phyloP scores from a whole-genome alignment of 1,140 invertebrate genomes.

The Bombus breviceps region DNA sequence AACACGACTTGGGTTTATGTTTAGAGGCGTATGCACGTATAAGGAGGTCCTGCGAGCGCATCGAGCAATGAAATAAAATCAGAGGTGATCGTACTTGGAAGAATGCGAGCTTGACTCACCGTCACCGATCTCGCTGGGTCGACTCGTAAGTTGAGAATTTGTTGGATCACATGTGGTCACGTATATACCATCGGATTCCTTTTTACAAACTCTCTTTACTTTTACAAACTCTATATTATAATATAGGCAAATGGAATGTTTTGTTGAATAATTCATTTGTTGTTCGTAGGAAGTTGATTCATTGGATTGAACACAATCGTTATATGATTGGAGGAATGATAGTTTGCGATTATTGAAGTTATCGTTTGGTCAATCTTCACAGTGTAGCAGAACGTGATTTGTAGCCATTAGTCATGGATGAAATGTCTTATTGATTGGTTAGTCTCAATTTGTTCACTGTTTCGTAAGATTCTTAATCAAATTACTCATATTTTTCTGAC shows the following conservation, averaged over 20 bases:
- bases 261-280: neutral
- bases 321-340: neutral
- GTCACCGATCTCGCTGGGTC: conserved; percentile 3
- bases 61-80: conserved; percentile 44
- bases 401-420: too few relatives aligned
- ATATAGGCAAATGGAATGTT: neutral
- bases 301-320: neutral
- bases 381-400: neutral
- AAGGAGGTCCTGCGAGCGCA: conserved; percentile 25
- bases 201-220: neutral
- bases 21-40: conserved; percentile 24
- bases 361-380: neutral
- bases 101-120: conserved; percentile 54
- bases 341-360: neutral
- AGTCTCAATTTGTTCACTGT: neutral
- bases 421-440: neutral
- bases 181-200: too few relatives aligned
- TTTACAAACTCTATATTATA: neutral
- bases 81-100: conserved; percentile 54
- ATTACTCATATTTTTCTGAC: neutral
- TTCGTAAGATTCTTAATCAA: neutral
- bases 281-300: neutral
- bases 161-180: neutral
- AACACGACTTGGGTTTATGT: neutral
- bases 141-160: conserved; percentile 3